A percentile compares a stretch with the other conserved stretches of the same genome.
Evolutionary conservation across 2,797 vertebrate species (phyloP).

Genomic region (Pantherophis alleghaniensis): DNA sequence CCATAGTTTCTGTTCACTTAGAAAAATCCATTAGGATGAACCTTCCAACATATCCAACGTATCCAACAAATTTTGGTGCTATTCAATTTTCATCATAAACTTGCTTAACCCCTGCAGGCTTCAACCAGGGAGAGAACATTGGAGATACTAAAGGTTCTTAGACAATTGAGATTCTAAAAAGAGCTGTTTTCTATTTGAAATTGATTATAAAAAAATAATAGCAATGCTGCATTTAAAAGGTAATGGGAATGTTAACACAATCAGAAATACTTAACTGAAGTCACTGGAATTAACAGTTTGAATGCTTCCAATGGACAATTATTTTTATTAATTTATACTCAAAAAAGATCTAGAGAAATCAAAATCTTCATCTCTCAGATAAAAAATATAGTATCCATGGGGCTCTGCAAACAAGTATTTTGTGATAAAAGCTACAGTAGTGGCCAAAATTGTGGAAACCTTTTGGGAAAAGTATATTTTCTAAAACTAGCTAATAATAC

Average conservation of each 20-base stretch:
- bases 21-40: background rate
- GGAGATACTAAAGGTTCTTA: too few relatives aligned
- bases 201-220: background rate
- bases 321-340: background rate
- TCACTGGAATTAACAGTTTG: background rate
- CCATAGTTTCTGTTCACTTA: background rate
- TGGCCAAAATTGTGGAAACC: too few relatives aligned
- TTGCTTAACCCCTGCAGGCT: background rate
- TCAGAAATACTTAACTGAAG: background rate
- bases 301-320: background rate
- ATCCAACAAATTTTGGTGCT: background rate
- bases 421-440: background rate
- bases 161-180: background rate
- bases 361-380: background rate
- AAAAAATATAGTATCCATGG: background rate
- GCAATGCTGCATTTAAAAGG: background rate
- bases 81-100: background rate
- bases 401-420: background rate
- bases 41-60: background rate
- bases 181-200: background rate
- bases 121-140: background rate
- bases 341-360: background rate
- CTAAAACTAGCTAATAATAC: too few relatives aligned
- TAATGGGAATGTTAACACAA: background rate
- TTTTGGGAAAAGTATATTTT: too few relatives aligned